These are phyloP conservation scores for Anisognathus igniventris DNA, from an alignment of 2,797 vertebrate species.

Conservation along the genomic window DNA sequence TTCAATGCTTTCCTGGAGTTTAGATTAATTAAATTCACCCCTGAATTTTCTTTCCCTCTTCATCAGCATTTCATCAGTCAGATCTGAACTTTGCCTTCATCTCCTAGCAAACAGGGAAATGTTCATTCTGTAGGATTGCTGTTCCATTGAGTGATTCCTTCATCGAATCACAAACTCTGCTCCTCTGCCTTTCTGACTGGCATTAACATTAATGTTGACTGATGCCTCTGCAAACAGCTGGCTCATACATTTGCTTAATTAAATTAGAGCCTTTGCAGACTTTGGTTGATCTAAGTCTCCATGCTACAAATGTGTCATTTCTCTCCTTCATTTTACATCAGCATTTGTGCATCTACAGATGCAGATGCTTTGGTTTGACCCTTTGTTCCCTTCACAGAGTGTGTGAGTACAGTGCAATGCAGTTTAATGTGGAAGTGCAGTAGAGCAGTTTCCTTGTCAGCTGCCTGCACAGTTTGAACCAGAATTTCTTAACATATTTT, in stretches of 20 bases:
- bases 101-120: background rate
- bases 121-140: background rate
- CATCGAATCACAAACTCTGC: background rate
- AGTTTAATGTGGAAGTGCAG: background rate
- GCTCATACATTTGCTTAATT: conserved; percentile 6
- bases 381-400: background rate
- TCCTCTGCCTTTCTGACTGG: background rate
- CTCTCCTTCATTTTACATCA: background rate
- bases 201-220: background rate
- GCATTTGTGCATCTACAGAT: background rate
- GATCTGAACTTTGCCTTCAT: background rate
- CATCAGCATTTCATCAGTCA: background rate
- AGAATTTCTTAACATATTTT: background rate
- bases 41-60: background rate
- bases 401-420: background rate
- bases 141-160: background rate
- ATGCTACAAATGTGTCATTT: background rate
- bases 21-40: background rate
- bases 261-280: background rate
- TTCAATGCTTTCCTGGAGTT: background rate
- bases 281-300: background rate
- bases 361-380: background rate
- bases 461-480: background rate
- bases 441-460: background rate
- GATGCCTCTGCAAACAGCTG: background rate